phyloP scores from a whole-genome alignment of 2,113 vertebrate genomes.

The Eudorcas thomsonii region DNA sequence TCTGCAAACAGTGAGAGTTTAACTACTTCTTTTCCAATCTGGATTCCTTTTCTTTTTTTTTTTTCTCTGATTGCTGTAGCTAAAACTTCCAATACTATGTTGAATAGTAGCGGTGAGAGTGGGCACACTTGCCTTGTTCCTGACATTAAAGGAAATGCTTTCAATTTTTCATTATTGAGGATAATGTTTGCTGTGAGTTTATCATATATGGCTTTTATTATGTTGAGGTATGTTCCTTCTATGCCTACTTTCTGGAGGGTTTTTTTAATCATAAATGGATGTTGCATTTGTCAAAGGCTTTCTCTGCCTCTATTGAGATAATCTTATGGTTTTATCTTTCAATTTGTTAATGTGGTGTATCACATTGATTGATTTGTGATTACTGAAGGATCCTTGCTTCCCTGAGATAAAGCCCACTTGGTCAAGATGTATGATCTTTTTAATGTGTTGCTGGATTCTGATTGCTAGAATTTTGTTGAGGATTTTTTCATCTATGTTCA shows the following conservation, averaged over 20 bases:
- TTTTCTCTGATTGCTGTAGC: background rate
- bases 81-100: background rate
- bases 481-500: background rate
- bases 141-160: background rate
- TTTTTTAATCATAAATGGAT: background rate
- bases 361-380: background rate
- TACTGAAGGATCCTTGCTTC: background rate
- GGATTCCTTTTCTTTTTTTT: background rate
- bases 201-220: too few relatives aligned
- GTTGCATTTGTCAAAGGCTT: background rate
- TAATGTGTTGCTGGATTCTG: background rate
- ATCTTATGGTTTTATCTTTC: background rate
- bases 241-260: background rate
- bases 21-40: background rate
- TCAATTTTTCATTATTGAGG: too few relatives aligned
- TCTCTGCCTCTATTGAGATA: background rate
- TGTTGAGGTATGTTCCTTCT: too few relatives aligned
- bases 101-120: background rate
- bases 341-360: background rate
- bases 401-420: background rate
- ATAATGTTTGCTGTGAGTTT: too few relatives aligned
- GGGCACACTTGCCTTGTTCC: background rate
- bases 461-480: background rate
- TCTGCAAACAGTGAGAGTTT: background rate
- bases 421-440: background rate